Conservation (phyloP, 2,888 invertebrate genomes). For the Julus scandinavius region DNA sequence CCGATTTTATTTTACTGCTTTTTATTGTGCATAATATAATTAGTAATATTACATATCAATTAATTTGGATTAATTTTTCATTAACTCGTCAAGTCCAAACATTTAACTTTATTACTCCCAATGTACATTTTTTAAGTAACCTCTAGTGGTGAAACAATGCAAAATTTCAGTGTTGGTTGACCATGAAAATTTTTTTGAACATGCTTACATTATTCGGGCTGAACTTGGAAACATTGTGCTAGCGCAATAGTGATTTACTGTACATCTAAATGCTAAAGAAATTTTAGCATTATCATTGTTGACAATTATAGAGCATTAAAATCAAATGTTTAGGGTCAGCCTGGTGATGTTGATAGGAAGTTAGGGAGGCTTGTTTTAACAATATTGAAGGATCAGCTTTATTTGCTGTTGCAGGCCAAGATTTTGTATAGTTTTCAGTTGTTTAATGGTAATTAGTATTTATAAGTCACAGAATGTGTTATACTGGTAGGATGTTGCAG, state of each 20-base stretch:
- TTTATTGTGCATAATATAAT: no score
- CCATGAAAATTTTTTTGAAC: background rate
- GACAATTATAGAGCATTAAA: constrained; percentile 22
- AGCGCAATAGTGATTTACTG: background rate
- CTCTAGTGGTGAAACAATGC: background rate
- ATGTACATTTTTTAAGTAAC: background rate
- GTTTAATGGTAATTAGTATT: background rate
- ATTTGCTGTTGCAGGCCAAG: background rate
- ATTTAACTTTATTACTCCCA: no score
- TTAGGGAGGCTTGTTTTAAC: background rate
- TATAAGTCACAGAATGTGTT: background rate
- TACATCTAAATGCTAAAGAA: background rate
- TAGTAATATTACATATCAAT: no score
- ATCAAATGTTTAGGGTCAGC: constrained; percentile 21
- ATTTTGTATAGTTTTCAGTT: background rate
- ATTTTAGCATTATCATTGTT: background rate
- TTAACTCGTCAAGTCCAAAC: no score
- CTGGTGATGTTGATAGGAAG: background rate
- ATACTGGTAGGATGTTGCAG: background rate
- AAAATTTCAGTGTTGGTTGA: background rate
- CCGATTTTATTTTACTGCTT: no score
- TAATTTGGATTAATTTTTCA: no score
- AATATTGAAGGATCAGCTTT: background rate
- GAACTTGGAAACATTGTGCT: background rate
- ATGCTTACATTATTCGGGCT: background rate